Evolutionary conservation across 2,888 invertebrate species (phyloP), one percentile per base, ranked within the genome.

Genomic region (Drosophila ustulata): DNA sequence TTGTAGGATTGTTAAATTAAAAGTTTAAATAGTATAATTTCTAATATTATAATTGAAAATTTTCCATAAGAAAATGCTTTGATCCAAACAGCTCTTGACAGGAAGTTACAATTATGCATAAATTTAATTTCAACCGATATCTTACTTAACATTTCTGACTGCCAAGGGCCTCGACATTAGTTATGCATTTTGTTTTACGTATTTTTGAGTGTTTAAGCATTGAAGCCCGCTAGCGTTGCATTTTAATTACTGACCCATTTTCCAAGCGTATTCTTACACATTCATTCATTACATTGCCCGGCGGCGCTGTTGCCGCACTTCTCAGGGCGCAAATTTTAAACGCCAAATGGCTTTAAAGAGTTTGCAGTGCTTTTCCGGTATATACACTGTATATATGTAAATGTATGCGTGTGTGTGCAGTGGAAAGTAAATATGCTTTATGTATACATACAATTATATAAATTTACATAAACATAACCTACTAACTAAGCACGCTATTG

Each of bases 391-490:
- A 45, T n/a, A 18, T 18, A 18, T 49, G 41, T 43, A 37, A 43
- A 13, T 25, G 1, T 43, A 7, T 56, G 25, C 51, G 18, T 69
- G 25, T 47, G 6, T 37, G 7, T 66, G 37, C 11, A 39, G 30
- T 50, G 30, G 53, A 57, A 63, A 50, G 62, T 78, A 67, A 63
- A 66, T 68, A 67, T 68, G 62, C 41, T 43, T 65, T 63, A 66
- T 61, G 30, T 75, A 18, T 18, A 61, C 63, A 73, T 73, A 77
- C 74, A 88, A 89, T 89, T 88, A 85, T 86, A 87, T 80, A 85
- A 85, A 85, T 85, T 82, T 85, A 82, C 68, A 85, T 88, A 89
- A 89, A 86, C 87, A 89, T 85, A 85, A 89, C 89, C 89, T 82
- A 85, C 86, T 88, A 89, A 88, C 89, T 80, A 82, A 83, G 88